Evolutionary conservation across 1,140 invertebrate species (phyloP).

Genomic region (Habropoda laboriosa): DNA sequence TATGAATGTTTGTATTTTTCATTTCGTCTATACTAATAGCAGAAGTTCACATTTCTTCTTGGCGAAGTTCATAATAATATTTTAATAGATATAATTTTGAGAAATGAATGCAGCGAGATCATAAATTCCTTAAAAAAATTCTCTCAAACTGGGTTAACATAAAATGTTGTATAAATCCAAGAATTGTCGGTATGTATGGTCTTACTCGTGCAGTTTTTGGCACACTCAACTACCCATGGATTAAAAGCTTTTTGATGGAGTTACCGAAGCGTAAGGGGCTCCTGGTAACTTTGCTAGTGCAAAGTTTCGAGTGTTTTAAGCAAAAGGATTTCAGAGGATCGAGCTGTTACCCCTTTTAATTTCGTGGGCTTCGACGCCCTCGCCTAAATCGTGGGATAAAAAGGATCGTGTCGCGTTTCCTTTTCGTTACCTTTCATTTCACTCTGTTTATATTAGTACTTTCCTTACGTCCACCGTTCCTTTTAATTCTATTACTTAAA

Average conservation of each 20-base stretch:
- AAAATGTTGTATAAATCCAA: neutral
- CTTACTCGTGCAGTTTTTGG: constrained; percentile 12
- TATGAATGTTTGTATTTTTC: no score
- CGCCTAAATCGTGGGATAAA: constrained; percentile 48
- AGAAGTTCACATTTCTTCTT: no score
- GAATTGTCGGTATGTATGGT: constrained; percentile 5
- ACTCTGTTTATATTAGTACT: neutral
- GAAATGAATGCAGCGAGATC: no score
- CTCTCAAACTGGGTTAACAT: neutral
- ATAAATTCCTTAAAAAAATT: neutral
- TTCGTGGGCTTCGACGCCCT: constrained; percentile 54
- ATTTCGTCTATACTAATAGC: no score
- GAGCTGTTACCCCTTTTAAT: constrained; percentile 59
- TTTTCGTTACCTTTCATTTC: constrained; percentile 30
- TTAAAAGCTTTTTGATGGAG: constrained; percentile 46
- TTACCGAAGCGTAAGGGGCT: constrained; percentile 41
- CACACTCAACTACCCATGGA: constrained; percentile 37
- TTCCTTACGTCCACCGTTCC: neutral
- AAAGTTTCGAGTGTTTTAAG: constrained; percentile 67
- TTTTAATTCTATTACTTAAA: neutral
- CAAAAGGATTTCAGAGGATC: constrained; percentile 66
- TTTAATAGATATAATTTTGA: no score
- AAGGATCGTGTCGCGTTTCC: constrained; percentile 34
- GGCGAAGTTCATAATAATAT: no score
- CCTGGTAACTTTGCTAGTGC: constrained; percentile 52